phyloP scores from a whole-genome alignment of 2,797 vertebrate species.

The Gastrophryne carolinensis region DNA sequence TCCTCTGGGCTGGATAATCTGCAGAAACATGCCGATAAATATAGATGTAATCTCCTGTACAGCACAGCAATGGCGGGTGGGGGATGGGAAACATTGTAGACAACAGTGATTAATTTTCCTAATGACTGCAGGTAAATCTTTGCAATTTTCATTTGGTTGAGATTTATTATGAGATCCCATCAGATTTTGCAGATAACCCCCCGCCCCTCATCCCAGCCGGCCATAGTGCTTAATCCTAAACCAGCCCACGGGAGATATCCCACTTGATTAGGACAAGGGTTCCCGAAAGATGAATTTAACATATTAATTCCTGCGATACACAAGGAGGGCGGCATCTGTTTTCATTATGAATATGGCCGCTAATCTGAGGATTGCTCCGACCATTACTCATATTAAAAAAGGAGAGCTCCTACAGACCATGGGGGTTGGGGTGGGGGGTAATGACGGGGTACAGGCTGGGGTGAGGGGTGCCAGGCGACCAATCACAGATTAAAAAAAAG shows the following conservation, averaged over 20 bases:
- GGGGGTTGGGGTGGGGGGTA: constrained; percentile 32
- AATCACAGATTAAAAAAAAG: no score
- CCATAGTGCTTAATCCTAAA: constrained; percentile 82
- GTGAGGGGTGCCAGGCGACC: no score
- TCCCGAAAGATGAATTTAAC: constrained; percentile 68
- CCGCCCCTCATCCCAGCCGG: constrained; percentile 54
- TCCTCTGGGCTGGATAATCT: neutral
- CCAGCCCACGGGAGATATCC: constrained; percentile 82
- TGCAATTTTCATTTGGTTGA: constrained; percentile 95
- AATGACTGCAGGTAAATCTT: constrained; percentile 91
- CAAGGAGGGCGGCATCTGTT: constrained; percentile 78
- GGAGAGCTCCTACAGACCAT: constrained; percentile 47
- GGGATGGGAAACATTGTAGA: constrained; percentile 60
- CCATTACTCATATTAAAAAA: constrained; percentile 73
- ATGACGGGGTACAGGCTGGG: neutral
- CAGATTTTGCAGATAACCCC: constrained; percentile 60
- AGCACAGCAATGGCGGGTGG: constrained; percentile 49
- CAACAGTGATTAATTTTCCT: constrained; percentile 89
- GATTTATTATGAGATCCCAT: constrained; percentile 90
- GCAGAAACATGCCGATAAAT: neutral
- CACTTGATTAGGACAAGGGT: constrained; percentile 74
- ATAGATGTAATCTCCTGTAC: constrained; percentile 9
- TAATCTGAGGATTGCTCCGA: constrained; percentile 71
- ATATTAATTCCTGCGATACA: constrained; percentile 67
- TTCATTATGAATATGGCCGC: constrained; percentile 72